Conservation (phyloP, 1,140 invertebrate species). For the Agraylea sexmaculata region DNA sequence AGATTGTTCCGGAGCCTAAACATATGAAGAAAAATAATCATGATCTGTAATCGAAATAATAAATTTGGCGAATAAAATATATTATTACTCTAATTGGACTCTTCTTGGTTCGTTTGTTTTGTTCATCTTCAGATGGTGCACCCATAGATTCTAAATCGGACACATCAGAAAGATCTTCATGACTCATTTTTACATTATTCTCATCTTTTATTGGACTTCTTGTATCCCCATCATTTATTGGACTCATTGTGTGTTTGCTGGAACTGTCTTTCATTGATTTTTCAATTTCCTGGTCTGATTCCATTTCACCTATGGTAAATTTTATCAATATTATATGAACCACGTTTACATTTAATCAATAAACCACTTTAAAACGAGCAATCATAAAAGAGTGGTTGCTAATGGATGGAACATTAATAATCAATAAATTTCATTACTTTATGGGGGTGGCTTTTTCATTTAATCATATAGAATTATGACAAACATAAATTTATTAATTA, state of each 20-base stretch:
- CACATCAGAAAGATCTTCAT: slow-evolving; percentile 72
- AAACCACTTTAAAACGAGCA: not conserved
- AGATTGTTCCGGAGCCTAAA: slow-evolving; percentile 15
- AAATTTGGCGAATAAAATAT: no score
- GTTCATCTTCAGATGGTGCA: slow-evolving; percentile 36
- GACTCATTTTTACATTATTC: slow-evolving; percentile 37
- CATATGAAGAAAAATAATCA: no score
- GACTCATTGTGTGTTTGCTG: slow-evolving; percentile 14
- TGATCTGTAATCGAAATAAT: no score
- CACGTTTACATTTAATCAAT: not conserved
- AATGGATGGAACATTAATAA: no score
- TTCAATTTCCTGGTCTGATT: slow-evolving; percentile 36
- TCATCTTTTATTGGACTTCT: no score
- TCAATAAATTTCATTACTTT: no score
- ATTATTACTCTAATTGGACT: slow-evolving; percentile 18
- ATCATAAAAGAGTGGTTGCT: slow-evolving; percentile 1
- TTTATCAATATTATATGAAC: not conserved
- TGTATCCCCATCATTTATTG: no score
- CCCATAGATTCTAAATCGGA: slow-evolving; percentile 64
- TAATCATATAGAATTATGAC: not conserved
- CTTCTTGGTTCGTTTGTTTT: slow-evolving; percentile 20
- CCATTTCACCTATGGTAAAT: slow-evolving; percentile 34
- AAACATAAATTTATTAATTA: not conserved
- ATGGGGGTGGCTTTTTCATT: no score
- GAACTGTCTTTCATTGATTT: slow-evolving; percentile 26